phyloP scores from a whole-genome alignment of 2,113 vertebrate genomes.

The Rattus rattus region DNA sequence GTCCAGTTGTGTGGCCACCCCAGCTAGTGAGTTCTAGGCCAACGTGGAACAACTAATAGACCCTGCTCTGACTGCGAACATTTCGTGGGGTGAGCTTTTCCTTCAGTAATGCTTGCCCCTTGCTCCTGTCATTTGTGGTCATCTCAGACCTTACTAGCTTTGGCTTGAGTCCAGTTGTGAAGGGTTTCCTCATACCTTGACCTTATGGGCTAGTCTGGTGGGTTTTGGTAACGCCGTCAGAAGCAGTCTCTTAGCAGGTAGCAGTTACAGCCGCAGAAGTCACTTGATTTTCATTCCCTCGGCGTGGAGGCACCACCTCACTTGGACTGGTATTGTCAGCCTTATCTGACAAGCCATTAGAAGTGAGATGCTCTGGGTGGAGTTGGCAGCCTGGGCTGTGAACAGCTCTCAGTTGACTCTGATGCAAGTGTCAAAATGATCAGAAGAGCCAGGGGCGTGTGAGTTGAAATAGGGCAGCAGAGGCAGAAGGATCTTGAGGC shows the following conservation, averaged over 20 bases:
- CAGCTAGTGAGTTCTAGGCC: background rate
- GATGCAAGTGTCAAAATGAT: background rate
- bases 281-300: background rate
- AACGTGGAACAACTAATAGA: background rate
- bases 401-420: background rate
- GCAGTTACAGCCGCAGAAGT: background rate
- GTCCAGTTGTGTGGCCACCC: background rate
- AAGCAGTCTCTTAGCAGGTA: background rate
- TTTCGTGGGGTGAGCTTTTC: background rate
- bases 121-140: background rate
- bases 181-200: background rate
- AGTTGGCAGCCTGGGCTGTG: background rate
- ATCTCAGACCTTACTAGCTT: background rate
- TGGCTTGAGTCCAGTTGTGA: background rate
- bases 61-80: background rate
- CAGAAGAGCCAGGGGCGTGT: background rate
- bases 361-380: background rate
- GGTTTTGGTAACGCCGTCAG: background rate
- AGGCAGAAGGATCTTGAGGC: background rate
- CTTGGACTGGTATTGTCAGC: background rate
- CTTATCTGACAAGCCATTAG: background rate
- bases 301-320: background rate
- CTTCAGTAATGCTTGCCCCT: background rate
- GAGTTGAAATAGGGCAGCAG: conserved; percentile 17
- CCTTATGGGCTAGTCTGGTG: background rate